Conservation (phyloP, 2,888 invertebrate genomes). For the Euclidia mi region DNA sequence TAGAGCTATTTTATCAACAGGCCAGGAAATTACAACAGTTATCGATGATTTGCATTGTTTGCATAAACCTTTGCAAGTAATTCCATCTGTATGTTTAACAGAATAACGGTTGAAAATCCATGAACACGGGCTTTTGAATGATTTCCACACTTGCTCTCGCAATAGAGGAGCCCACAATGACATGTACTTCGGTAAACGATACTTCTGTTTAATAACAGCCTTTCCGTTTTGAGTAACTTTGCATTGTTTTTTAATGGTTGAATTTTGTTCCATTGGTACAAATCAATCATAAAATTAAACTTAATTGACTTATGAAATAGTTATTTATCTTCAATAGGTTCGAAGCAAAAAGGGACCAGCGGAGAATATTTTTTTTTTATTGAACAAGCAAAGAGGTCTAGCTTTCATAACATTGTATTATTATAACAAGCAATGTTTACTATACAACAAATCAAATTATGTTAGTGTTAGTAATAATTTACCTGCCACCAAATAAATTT, state of each 20-base stretch:
- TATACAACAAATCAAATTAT: no score
- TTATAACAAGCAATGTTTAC: no score
- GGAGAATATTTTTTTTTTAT: no score
- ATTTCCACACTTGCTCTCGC: constrained; percentile 15
- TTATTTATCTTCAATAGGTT: no score
- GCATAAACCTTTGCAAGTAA: constrained; percentile 21
- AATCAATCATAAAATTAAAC: constrained; percentile 21
- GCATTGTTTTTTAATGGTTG: constrained; percentile 26
- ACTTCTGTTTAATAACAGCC: constrained; percentile 14
- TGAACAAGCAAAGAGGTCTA: no score
- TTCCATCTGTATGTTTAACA: constrained; percentile 11
- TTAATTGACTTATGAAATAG: constrained; percentile 8
- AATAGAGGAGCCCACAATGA: constrained; percentile 18
- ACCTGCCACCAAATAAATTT: no score
- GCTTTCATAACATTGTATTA: no score
- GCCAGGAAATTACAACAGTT: constrained; percentile 22
- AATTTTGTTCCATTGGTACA: constrained; percentile 25
- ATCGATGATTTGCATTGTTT: constrained; percentile 30
- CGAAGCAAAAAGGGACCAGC: no score
- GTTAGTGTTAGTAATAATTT: no score
- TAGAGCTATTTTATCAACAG: constrained; percentile 26
- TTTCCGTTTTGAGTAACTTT: constrained; percentile 21
- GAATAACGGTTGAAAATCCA: constrained; percentile 20
- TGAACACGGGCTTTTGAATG: constrained; percentile 10
- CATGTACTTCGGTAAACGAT: constrained; percentile 11